Evolutionary conservation across 2,888 invertebrate species (phyloP).

Genomic region (Cinara cedri): DNA sequence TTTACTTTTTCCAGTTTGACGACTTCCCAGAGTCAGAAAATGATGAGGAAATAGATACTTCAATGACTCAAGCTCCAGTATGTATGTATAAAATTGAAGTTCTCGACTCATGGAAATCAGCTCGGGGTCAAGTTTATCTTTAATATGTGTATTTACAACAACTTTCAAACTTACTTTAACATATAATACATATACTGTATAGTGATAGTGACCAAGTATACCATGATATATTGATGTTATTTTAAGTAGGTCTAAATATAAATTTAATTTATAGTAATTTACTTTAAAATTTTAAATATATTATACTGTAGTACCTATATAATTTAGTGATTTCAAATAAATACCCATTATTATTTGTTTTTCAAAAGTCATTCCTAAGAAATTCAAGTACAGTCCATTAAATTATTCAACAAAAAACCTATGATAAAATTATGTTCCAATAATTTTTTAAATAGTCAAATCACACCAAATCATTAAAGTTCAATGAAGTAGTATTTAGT

Average conservation of each 20-base stretch:
- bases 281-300: background rate
- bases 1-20: constrained; percentile 13
- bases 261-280: constrained; percentile 10
- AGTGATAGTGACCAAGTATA: constrained; percentile 16
- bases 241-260: background rate
- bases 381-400: background rate
- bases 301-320: background rate
- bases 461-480: background rate
- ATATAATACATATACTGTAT: background rate
- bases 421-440: background rate
- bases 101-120: constrained; percentile 51
- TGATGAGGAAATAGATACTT: constrained; percentile 30
- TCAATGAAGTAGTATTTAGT: background rate
- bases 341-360: constrained; percentile 34
- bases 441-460: background rate
- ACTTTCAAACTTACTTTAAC: background rate
- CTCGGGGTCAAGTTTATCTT: constrained; percentile 47
- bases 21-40: constrained; percentile 42
- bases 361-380: background rate
- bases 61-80: constrained; percentile 33
- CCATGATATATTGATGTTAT: constrained; percentile 22
- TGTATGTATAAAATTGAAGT: constrained; percentile 53
- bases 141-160: background rate
- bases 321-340: constrained; percentile 12
- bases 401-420: background rate